A percentile compares a stretch with the other conserved stretches of the same genome.
phyloP scores from a whole-genome alignment of 2,888 invertebrate species.

The Macrophya annulata region DNA sequence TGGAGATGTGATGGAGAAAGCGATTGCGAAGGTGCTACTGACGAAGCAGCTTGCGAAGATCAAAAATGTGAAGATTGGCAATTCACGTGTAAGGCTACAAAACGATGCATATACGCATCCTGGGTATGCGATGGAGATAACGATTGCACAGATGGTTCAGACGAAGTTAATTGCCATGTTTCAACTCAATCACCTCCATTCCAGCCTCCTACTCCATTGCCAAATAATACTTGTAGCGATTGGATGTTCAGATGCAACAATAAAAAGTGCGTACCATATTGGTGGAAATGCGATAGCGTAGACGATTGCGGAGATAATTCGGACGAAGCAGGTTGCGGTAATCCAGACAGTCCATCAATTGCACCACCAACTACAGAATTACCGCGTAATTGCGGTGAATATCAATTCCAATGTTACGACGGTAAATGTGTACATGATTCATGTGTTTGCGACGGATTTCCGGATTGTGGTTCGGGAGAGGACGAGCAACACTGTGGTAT shows the following conservation, averaged over 20 bases:
- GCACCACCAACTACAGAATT: constrained; percentile 64
- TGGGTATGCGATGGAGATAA: constrained; percentile 91
- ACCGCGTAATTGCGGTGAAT: constrained; percentile 79
- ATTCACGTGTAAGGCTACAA: constrained; percentile 82
- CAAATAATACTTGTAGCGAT: constrained; percentile 83
- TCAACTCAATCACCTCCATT: constrained; percentile 78
- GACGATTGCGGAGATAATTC: constrained; percentile 89
- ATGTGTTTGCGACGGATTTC: constrained; percentile 84
- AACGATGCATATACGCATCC: constrained; percentile 86
- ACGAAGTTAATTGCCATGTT: constrained; percentile 87
- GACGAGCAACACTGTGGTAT: constrained; percentile 83
- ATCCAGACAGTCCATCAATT: constrained; percentile 63
- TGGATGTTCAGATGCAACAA: constrained; percentile 91
- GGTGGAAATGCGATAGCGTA: constrained; percentile 91
- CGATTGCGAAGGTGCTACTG: constrained; percentile 80
- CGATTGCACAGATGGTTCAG: constrained; percentile 89
- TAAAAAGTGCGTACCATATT: constrained; percentile 87
- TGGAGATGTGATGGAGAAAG: constrained; percentile 81
- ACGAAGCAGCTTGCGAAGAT: constrained; percentile 78
- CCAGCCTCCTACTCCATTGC: constrained; percentile 64
- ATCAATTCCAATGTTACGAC: constrained; percentile 82
- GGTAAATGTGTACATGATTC: constrained; percentile 83
- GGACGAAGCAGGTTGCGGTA: constrained; percentile 86
- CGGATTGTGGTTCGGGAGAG: constrained; percentile 83
- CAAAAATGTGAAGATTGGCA: constrained; percentile 77